These are phyloP conservation scores for Xenopus petersii DNA, from an alignment of 2,797 vertebrate genomes.

Conservation along the genomic window DNA sequence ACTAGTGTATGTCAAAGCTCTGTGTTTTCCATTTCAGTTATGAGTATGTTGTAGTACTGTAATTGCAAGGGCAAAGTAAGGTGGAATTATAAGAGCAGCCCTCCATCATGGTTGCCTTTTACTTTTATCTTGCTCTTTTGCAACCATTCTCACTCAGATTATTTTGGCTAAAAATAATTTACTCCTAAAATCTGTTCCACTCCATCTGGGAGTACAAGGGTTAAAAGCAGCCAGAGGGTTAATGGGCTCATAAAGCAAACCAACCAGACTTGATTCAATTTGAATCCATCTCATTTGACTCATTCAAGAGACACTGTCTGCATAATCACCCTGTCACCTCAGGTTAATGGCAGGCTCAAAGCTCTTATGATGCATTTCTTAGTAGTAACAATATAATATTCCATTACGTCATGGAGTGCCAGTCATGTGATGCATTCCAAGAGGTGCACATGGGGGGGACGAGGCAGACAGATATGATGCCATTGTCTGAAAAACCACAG, in stretches of 20 bases:
- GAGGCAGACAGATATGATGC: not conserved
- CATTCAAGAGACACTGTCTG: conserved; percentile 34
- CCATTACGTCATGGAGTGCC: conserved; percentile 33
- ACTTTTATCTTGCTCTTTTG: too few relatives aligned
- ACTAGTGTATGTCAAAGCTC: too few relatives aligned
- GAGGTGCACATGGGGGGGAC: conserved; percentile 1
- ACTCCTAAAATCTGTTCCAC: too few relatives aligned
- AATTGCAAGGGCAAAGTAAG: too few relatives aligned
- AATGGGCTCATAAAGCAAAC: conserved; percentile 47
- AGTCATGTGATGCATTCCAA: conserved; percentile 33
- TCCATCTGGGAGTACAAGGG: conserved; percentile 5
- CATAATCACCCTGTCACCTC: conserved; percentile 51
- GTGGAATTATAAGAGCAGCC: too few relatives aligned
- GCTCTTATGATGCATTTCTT: conserved; percentile 11
- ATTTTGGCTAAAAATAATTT: too few relatives aligned
- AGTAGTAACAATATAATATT: conserved; percentile 36
- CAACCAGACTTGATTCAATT: conserved; percentile 49
- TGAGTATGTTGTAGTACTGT: too few relatives aligned
- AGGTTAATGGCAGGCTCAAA: conserved; percentile 47
- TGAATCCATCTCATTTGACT: conserved; percentile 49
- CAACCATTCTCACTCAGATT: too few relatives aligned
- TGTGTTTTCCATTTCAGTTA: too few relatives aligned
- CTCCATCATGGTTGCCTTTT: too few relatives aligned
- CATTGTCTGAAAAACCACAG: not conserved
- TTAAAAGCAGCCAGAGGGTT: conserved; percentile 27